Evolutionary conservation across 2,113 vertebrate genomes (phyloP), one percentile per base, ranked within the genome.

Genomic region (Saguinus midas): DNA sequence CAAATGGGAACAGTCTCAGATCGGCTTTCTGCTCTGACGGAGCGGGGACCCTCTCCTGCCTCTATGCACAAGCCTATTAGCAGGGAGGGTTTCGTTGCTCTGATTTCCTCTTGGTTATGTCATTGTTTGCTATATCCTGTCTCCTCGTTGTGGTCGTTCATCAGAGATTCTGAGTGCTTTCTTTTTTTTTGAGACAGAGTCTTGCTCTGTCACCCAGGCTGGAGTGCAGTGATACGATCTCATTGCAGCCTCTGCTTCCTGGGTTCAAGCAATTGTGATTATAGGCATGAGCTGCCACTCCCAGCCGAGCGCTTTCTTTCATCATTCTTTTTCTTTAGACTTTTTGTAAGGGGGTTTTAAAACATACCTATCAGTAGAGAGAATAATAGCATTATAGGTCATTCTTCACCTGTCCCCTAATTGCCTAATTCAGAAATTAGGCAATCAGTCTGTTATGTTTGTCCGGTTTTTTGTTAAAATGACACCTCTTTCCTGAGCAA

Each of bases 21-120:
- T 3, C 1, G 2, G 32, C 91, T 12, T 21, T 29, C 1, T 1
- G 1, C 43, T n/a, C 1, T 1, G 0, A 0, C 1, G n/a, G 9
- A 18, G 10, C 27, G 9, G 80, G 8, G 48, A 20, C 68, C 72
- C 8, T 12, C 0, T 0, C 23, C 3, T 4, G 73, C 50, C 64
- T 16, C 8, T 14, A 43, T 40, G 58, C 50, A 13, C 14, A 2
- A 61, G 45, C 45, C 29, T 72, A 40, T 43, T 6, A 2, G 0
- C 9, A 0, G 12, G 25, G 17, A 45, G 35, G 25, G 35, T 8
- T 37, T 3, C 8, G 57, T 35, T 45, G 29, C 4, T 55, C 79
- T 76, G 5, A 2, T 68, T 93, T 95, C 66, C 93, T 79, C 64
- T 23, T 57, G 7, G 0, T 37, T 2, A 0, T 35, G 68, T 29